phyloP scores from a whole-genome alignment of 2,113 vertebrate species.

The Pimephales promelas region DNA sequence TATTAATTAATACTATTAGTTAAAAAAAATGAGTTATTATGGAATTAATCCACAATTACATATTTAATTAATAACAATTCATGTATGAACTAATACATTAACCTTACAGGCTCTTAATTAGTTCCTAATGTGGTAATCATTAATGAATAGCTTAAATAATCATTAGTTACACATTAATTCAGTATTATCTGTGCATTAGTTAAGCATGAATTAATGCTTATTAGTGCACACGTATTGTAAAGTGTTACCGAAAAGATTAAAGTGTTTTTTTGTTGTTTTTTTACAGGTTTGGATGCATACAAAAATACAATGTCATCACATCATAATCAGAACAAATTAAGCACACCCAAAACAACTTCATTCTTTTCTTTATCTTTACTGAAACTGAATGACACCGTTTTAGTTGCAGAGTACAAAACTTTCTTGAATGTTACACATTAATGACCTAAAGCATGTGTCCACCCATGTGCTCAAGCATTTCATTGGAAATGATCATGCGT shows the following conservation, averaged over 20 bases:
- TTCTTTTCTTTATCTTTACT: not conserved
- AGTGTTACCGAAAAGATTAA: not conserved
- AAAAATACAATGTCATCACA: not conserved
- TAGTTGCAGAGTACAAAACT: not conserved
- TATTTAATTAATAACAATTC: no score
- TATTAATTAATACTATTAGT: no score
- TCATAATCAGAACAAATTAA: not conserved
- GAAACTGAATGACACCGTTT: not conserved
- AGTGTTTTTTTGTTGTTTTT: not conserved
- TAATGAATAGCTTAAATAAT: no score
- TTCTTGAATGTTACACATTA: not conserved
- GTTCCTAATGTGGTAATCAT: no score
- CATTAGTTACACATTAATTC: no score
- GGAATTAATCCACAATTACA: no score
- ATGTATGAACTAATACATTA: no score
- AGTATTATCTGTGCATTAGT: no score
- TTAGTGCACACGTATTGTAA: no score
- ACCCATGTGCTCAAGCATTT: not conserved
- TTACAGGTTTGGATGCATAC: not conserved
- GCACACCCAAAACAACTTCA: slow-evolving; percentile 3
- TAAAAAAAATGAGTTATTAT: no score
- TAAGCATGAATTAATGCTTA: no score
- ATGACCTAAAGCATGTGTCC: not conserved
- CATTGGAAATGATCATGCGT: not conserved
- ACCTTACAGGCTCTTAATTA: no score